These are phyloP conservation scores for Alethe diademata DNA, from an alignment of 2,113 vertebrate species.

Conservation along the genomic window DNA sequence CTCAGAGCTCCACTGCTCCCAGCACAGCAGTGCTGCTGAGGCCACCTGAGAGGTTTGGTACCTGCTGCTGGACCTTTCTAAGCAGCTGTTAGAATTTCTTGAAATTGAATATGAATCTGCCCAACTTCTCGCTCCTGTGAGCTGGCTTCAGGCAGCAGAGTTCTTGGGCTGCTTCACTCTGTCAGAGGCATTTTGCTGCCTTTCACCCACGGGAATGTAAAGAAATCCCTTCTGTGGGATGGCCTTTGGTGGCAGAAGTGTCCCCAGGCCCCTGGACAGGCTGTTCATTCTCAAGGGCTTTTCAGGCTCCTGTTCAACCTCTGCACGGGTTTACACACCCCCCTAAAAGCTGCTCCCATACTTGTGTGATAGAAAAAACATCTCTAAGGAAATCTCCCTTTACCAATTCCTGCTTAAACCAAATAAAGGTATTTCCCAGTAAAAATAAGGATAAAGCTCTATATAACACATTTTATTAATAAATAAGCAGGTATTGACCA, in stretches of 20 bases:
- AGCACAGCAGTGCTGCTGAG: background rate
- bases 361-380: background rate
- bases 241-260: background rate
- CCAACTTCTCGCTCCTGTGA: fast-evolving
- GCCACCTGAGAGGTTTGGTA: background rate
- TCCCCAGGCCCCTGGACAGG: background rate
- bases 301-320: background rate
- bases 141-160: background rate
- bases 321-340: fast-evolving
- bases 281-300: background rate
- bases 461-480: background rate
- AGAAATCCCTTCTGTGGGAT: background rate
- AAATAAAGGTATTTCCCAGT: background rate
- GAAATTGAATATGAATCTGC: background rate
- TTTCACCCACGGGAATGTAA: background rate
- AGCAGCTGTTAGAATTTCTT: background rate
- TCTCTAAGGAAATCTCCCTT: background rate
- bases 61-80: background rate
- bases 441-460: background rate
- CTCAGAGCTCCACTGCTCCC: background rate
- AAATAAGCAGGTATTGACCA: background rate
- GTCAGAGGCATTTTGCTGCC: background rate
- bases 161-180: background rate
- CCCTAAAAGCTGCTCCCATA: background rate
- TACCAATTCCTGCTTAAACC: background rate